Base-by-base conservation (phyloP, 2,113 vertebrate genomes). In the Lepisosteus osseus region DNA sequence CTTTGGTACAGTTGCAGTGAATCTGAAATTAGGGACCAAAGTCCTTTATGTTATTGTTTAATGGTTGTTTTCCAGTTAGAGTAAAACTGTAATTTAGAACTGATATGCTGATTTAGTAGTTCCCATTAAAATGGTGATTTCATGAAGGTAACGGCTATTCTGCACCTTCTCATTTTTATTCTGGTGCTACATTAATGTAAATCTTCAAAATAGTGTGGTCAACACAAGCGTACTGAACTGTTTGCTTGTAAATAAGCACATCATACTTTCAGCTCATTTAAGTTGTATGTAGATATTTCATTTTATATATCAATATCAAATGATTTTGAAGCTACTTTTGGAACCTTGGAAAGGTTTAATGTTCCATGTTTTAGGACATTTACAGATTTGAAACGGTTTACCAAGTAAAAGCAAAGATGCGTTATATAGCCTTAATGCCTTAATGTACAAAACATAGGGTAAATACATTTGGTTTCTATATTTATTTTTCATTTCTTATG, bases 201-300 rank as follows among this genome's bases (percentile, higher is more conserved):
- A 63, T 40, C 59, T 78, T 76, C 55, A 59, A 42, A 70, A 68
- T 51, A 76, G 70, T 75, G 59, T 75, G 59, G 77, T 81, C 44
- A 55, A 77, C 72, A 74, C 63, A 77, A 73, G 83, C 83, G 85
- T 84, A 78, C 86, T 85, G 74, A 78, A 67, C 65, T 77, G 4
- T 77, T 65, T 78, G 77, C 82, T 80, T 86, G 79, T 83, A 88
- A 67, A 81, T 84, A 72, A 67, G 74, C 81, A 86, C 77, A 81
- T 71, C 54, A 61, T 71, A 59, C 61, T 40, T 71, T 78, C 45
- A 77, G 59, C 69, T 77, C 70, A 54, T 68, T 73, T 73, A 70
- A 75, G 75, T 45, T 64, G 56, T 42, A 54, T 61, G 65, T 69
- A 70, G 70, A 29, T 29, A 29, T 44, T 56, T 59, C 64, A 29